phyloP scores from a whole-genome alignment of 1,140 invertebrate genomes.

The Calephelis nemesis region DNA sequence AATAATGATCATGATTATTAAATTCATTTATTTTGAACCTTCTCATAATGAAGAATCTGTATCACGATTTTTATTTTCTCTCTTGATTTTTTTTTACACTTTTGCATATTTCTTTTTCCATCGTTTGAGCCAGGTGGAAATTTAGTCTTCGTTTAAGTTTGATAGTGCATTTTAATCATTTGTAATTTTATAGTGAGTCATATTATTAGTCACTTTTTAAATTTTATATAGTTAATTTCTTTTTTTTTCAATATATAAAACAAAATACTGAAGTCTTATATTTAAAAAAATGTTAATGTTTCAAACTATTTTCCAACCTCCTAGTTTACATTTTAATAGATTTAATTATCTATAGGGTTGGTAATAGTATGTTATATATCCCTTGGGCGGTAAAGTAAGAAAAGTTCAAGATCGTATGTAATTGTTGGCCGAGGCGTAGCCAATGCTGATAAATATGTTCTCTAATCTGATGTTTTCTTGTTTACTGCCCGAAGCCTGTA shows the following conservation, averaged over 20 bases:
- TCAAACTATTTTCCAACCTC: not conserved
- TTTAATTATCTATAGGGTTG: no score
- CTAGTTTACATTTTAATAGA: no score
- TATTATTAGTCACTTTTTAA: slow-evolving; percentile 15
- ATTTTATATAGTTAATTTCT: slow-evolving; percentile 9
- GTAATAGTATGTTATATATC: no score
- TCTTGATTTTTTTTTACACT: not conserved
- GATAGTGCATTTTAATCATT: slow-evolving; percentile 11
- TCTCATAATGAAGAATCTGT: not conserved
- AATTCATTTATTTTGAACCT: not conserved
- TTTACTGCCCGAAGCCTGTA: no score
- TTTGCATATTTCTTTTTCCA: not conserved
- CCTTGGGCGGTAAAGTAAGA: no score
- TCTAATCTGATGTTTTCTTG: no score
- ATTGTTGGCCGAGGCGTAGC: no score
- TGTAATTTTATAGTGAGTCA: slow-evolving; percentile 5
- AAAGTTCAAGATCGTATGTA: no score
- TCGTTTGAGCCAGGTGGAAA: not conserved
- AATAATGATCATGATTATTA: no score
- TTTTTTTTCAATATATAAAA: not conserved
- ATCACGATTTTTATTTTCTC: not conserved
- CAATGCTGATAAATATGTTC: no score
- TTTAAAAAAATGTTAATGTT: not conserved
- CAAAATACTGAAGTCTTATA: not conserved
- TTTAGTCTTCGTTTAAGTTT: slow-evolving; percentile 14